Evolutionary conservation across 2,888 invertebrate genomes (phyloP).

Genomic region (Parascotia fuliginaria): DNA sequence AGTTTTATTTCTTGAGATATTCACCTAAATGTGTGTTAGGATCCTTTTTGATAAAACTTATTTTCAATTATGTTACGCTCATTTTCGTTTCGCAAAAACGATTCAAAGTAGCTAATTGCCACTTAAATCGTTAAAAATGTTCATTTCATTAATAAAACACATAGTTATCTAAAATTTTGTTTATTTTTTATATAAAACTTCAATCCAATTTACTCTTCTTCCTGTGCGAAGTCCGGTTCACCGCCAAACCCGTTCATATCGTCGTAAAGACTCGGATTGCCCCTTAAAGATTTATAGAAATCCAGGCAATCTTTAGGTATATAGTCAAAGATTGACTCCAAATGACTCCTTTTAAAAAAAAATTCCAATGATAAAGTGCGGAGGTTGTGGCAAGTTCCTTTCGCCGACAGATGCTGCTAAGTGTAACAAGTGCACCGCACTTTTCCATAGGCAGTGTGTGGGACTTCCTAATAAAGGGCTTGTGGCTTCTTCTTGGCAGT

Average conservation of each 20-base stretch:
- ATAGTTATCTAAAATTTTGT: constrained; percentile 2
- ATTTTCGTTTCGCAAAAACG: too few relatives aligned
- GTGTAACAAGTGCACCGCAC: constrained; percentile 1
- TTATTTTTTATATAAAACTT: constrained; percentile 2
- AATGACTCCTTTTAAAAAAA: constrained; percentile 19
- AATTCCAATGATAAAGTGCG: too few relatives aligned
- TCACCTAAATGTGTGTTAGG: too few relatives aligned
- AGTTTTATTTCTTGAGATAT: too few relatives aligned
- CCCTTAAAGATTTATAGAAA: constrained; percentile 22
- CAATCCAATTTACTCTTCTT: not conserved
- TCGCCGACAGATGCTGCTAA: not conserved
- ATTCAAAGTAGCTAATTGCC: too few relatives aligned
- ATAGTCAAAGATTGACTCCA: constrained; percentile 16
- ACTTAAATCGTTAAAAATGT: constrained; percentile 6
- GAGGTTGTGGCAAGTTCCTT: too few relatives aligned
- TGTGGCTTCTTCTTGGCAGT: too few relatives aligned
- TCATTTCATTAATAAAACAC: constrained; percentile 3
- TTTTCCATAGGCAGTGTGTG: too few relatives aligned
- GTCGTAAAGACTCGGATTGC: too few relatives aligned
- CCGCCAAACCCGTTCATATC: constrained; percentile 14
- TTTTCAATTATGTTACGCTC: too few relatives aligned
- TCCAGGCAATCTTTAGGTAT: constrained; percentile 21
- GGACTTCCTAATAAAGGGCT: too few relatives aligned
- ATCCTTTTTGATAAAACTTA: too few relatives aligned
- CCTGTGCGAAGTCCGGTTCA: constrained; percentile 6